Percentiles rank a stretch among this genome's conserved stretches.
phyloP scores from a whole-genome alignment of 2,888 invertebrate species.

The Chydorus sphaericus region DNA sequence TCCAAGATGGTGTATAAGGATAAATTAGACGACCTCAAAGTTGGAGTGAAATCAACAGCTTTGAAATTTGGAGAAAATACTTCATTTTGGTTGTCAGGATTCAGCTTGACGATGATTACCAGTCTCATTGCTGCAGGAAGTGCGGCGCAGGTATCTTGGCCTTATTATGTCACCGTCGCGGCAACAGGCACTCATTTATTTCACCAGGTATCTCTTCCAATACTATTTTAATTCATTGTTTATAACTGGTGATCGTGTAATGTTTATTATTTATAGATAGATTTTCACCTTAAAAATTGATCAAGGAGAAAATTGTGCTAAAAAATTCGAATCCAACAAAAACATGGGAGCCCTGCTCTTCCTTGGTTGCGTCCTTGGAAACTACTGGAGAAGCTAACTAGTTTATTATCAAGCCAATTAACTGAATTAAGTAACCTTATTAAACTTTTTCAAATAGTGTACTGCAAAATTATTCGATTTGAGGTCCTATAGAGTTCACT shows the following conservation, averaged over 20 bases:
- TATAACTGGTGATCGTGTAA: conserved; percentile 10
- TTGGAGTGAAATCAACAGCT: conserved; percentile 93
- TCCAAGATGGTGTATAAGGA: too few species aligned
- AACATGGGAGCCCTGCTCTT: conserved; percentile 71
- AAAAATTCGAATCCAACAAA: conserved; percentile 79
- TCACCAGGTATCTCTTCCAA: conserved; percentile 61
- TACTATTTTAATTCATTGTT: conserved; percentile 5
- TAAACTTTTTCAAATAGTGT: too few species aligned
- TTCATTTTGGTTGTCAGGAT: conserved; percentile 59
- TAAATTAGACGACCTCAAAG: conserved; percentile 68
- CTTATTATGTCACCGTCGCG: conserved; percentile 57
- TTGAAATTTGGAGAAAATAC: conserved; percentile 74
- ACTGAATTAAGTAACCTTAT: too few species aligned
- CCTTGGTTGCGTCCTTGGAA: conserved; percentile 39
- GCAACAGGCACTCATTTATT: conserved; percentile 51
- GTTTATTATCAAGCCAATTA: too few species aligned
- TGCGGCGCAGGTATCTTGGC: conserved; percentile 56
- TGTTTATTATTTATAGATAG: conserved; percentile 34
- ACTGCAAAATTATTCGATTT: too few species aligned
- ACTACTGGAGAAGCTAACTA: too few species aligned
- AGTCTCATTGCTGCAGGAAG: conserved; percentile 48
- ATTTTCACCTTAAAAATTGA: conserved; percentile 67
- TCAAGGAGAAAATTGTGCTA: conserved; percentile 68
- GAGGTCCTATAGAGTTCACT: too few species aligned
- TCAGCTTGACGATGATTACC: conserved; percentile 51